A percentile compares a stretch with the other conserved stretches of the same genome.
These are phyloP conservation scores for Bolborhynchus lineola DNA, from an alignment of 2,113 vertebrate genomes.

Conservation along the genomic window DNA sequence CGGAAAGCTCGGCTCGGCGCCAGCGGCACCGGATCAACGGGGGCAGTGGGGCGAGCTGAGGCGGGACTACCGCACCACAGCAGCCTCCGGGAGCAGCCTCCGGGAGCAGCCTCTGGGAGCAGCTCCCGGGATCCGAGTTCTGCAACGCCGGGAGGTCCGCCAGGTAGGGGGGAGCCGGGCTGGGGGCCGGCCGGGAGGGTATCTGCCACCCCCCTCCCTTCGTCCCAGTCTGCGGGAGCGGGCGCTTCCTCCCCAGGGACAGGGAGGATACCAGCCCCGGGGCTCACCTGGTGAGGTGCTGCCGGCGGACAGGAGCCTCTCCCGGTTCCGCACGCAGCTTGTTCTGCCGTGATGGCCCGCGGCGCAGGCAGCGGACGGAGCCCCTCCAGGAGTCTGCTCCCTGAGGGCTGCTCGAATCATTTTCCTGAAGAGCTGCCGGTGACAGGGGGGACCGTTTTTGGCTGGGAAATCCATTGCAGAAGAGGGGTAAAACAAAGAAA, in stretches of 20 bases:
- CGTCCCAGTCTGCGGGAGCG: background rate
- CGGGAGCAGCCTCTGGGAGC: no score
- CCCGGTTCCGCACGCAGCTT: accelerated
- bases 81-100: no score
- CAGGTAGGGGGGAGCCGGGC: background rate
- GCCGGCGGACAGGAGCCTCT: accelerated
- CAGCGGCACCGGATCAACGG: accelerated
- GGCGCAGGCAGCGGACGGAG: background rate
- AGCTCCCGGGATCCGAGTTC: background rate
- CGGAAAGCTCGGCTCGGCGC: no score
- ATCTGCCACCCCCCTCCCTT: no score
- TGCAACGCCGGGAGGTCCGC: accelerated
- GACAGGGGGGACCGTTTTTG: background rate
- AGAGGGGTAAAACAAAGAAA: background rate
- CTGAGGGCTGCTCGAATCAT: accelerated
- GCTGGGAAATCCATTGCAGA: background rate
- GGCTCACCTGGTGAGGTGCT: background rate
- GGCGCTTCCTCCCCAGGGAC: background rate
- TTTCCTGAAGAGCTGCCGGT: accelerated
- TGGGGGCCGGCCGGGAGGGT: background rate
- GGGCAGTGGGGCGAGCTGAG: no score
- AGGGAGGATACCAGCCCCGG: no score
- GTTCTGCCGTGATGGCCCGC: accelerated
- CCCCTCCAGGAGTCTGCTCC: accelerated
- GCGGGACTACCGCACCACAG: accelerated